Conservation (phyloP, 1,140 invertebrate genomes). For the Nilaparvata lugens region DNA sequence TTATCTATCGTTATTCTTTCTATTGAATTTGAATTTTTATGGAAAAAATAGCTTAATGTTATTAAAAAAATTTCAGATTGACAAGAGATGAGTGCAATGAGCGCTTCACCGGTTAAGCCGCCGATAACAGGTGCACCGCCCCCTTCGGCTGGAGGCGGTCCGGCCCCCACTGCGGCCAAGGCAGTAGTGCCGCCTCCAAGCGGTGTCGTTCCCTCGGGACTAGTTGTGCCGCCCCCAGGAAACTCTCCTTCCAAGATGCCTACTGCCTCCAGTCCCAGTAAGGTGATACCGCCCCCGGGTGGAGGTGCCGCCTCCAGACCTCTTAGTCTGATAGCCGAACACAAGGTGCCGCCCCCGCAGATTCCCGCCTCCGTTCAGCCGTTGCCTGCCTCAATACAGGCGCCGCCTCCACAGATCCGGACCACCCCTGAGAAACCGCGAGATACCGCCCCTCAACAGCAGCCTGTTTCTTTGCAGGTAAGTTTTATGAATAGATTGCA, state of each 20-base stretch:
- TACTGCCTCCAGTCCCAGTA: not conserved
- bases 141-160: not conserved
- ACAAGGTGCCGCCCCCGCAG: conserved; percentile 11
- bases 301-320: conserved; percentile 13
- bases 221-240: not conserved
- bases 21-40: too few relatives aligned
- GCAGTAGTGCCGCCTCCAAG: conserved; percentile 1
- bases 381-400: not conserved
- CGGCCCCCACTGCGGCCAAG: not conserved
- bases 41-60: too few relatives aligned
- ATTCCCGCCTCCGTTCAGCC: not conserved
- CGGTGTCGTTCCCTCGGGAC: conserved; percentile 4
- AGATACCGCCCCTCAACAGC: not conserved
- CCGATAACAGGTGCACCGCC: conserved; percentile 7
- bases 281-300: not conserved
- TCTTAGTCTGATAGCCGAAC: conserved; percentile 22
- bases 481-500: not conserved
- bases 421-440: conserved; percentile 20
- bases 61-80: conserved; percentile 15
- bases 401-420: conserved; percentile 12
- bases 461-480: not conserved
- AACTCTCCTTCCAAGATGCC: not conserved
- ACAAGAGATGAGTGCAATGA: conserved; percentile 27
- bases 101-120: conserved; percentile 22
- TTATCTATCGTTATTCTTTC: too few relatives aligned